Evolutionary conservation across 2,113 vertebrate genomes (phyloP).

Genomic region (Chrysochloris asiatica): DNA sequence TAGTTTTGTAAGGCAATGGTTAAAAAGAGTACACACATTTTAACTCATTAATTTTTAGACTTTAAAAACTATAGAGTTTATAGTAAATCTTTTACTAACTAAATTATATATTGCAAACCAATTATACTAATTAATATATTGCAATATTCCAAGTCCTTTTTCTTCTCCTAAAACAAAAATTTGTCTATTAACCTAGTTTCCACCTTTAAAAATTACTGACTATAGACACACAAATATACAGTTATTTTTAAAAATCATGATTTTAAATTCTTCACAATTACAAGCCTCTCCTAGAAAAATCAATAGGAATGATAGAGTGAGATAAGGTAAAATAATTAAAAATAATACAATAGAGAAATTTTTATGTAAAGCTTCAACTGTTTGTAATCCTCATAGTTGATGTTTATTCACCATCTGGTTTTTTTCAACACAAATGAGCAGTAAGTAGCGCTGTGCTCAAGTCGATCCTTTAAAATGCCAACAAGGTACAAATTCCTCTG

Average conservation of each 20-base stretch:
- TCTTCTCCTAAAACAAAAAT: slow-evolving; percentile 30
- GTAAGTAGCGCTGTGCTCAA: not conserved
- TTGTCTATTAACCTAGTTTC: slow-evolving; percentile 33
- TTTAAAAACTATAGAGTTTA: slow-evolving; percentile 44
- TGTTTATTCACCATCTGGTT: not conserved
- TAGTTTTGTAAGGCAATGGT: slow-evolving; percentile 41
- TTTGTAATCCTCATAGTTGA: slow-evolving; percentile 32
- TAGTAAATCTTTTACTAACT: slow-evolving; percentile 4
- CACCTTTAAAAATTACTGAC: slow-evolving; percentile 28
- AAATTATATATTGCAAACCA: not conserved
- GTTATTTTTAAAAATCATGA: not conserved
- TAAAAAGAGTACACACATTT: slow-evolving; percentile 45
- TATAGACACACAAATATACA: not conserved
- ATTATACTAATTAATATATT: slow-evolving; percentile 23
- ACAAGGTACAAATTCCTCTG: slow-evolving; percentile 32
- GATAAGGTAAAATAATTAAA: slow-evolving; percentile 42
- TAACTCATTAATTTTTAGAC: slow-evolving; percentile 53
- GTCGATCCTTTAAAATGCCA: slow-evolving; percentile 37
- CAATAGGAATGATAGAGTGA: not conserved
- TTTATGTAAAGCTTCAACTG: slow-evolving; percentile 34
- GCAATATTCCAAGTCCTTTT: slow-evolving; percentile 10
- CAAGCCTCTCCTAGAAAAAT: not conserved
- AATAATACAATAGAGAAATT: not conserved
- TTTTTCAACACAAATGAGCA: slow-evolving; percentile 52
- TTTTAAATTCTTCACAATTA: not conserved